A percentile compares a stretch with the other conserved stretches of the same genome.
These are phyloP conservation scores for Oenanthe melanoleuca DNA, from an alignment of 2,113 vertebrate genomes.

Conservation along the genomic window DNA sequence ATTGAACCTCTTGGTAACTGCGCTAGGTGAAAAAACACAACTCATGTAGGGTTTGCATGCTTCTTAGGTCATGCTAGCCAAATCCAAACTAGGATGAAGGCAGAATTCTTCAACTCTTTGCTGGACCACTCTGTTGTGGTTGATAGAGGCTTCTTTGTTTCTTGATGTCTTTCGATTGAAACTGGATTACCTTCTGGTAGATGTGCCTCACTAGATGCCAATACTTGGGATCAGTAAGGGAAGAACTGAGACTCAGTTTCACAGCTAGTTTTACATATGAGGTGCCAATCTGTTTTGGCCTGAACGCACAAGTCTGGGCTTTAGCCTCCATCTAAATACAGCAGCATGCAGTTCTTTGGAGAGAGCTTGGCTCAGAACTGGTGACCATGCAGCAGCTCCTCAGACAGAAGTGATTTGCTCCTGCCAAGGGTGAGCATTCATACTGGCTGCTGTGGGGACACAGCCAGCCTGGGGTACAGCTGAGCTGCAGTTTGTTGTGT, in stretches of 20 bases:
- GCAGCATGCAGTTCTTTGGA: background rate
- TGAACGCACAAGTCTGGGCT: background rate
- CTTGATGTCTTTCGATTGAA: background rate
- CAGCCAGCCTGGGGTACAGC: rapidly evolving
- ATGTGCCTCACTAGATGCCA: background rate
- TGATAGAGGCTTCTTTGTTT: background rate
- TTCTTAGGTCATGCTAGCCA: background rate
- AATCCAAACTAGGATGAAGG: background rate
- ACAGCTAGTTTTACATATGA: background rate
- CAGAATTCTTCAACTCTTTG: background rate
- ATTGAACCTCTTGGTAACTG: background rate
- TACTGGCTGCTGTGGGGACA: background rate
- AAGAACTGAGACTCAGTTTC: background rate
- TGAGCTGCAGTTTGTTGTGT: background rate
- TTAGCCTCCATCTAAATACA: background rate
- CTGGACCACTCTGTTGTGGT: background rate
- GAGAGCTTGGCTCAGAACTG: background rate
- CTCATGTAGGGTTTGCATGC: background rate
- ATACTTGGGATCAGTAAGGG: background rate
- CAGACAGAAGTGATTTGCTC: background rate
- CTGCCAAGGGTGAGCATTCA: background rate
- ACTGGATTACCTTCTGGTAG: background rate
- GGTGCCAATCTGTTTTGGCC: background rate
- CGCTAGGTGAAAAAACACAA: background rate
- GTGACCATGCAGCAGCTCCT: background rate